phyloP scores from a whole-genome alignment of 2,888 invertebrate species.

The Drosophila ustulata region DNA sequence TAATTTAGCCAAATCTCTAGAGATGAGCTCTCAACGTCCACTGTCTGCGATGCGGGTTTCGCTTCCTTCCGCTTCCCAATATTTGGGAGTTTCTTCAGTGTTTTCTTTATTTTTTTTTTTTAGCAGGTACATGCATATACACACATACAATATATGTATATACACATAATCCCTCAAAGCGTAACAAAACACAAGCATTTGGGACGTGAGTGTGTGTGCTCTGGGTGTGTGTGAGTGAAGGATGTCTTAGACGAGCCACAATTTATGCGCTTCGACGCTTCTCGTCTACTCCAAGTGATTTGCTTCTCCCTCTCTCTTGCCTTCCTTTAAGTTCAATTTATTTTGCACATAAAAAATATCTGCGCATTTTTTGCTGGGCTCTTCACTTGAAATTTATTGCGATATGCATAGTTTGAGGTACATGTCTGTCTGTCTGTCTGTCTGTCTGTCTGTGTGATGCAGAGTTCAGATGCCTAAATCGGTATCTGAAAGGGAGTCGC shows the following conservation, averaged over 20 bases:
- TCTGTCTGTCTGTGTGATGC: not conserved
- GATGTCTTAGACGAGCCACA: constrained; percentile 53
- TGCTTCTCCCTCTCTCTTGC: constrained; percentile 44
- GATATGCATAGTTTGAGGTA: constrained; percentile 45
- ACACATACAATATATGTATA: constrained; percentile 48
- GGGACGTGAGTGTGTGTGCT: constrained; percentile 27
- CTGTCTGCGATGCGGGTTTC: constrained; percentile 40
- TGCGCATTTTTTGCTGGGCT: constrained; percentile 55
- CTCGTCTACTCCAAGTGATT: constrained; percentile 74
- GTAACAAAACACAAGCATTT: constrained; percentile 64
- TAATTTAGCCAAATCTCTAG: constrained; percentile 78
- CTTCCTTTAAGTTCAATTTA: constrained; percentile 64
- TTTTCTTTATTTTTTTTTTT: constrained; percentile 2
- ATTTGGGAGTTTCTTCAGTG: not conserved
- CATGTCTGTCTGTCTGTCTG: constrained; percentile 7
- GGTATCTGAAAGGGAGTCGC: not conserved
- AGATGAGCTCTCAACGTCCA: constrained; percentile 74
- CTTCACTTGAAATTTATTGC: constrained; percentile 57
- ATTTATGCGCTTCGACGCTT: constrained; percentile 79
- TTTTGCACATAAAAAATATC: constrained; percentile 72
- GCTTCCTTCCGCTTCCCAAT: not conserved
- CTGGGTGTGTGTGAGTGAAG: constrained; percentile 22
- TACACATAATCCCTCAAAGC: constrained; percentile 70
- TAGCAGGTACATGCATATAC: constrained; percentile 25
- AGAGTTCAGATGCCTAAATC: not conserved